A percentile compares a stretch with the other conserved stretches of the same genome.
These are phyloP conservation scores for Drosophila melanogaster DNA, from an alignment of 1,140 invertebrate species.

Conservation along the genomic window Release_6_plus_ISO1_MT NT_037436.4:20809501-20810000, in stretches of 20 bases:
- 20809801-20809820: conserved; percentile 51
- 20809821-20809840: conserved; percentile 14
- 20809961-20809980: conserved; percentile 30
- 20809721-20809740: neutral
- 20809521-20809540: no score
- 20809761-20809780: neutral
- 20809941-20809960: conserved; percentile 28
- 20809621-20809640: neutral
- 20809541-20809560: no score
- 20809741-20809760: neutral
- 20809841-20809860: neutral
- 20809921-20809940: conserved; percentile 40
- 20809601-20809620: neutral
- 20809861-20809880: conserved; percentile 6
- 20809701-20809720: conserved; percentile 17
- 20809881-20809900: conserved; percentile 31
- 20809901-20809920: conserved; percentile 10
- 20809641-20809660: conserved; percentile 3
- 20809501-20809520: no score
- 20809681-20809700: conserved; percentile 30
- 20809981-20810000: conserved; percentile 44
- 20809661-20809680: conserved; percentile 18
- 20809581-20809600: neutral
- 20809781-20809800: conserved; percentile 6
- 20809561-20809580: no score